phyloP scores from a whole-genome alignment of 1,140 invertebrate genomes.

The Micrasema minimum region DNA sequence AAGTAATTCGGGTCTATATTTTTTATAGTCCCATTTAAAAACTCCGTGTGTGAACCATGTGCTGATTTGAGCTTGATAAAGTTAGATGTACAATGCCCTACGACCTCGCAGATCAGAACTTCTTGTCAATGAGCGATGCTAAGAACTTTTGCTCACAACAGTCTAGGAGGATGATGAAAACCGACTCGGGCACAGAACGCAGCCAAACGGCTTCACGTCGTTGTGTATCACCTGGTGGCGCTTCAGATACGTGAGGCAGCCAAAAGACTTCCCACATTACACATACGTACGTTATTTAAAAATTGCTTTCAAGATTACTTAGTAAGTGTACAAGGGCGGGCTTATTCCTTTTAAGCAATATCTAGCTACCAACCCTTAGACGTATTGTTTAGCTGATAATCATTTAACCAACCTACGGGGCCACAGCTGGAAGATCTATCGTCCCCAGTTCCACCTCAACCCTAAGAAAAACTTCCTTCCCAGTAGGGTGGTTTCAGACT shows the following conservation, averaged over 20 bases:
- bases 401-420: neutral
- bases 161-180: slow-evolving; percentile 44
- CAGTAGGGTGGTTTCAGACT: no score
- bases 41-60: slow-evolving; percentile 48
- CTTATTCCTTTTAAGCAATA: no score
- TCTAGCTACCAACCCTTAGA: neutral
- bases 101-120: slow-evolving; percentile 49
- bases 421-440: no score
- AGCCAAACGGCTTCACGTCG: slow-evolving; percentile 57
- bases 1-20: no score
- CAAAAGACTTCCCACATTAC: slow-evolving; percentile 52
- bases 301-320: neutral
- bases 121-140: slow-evolving; percentile 44
- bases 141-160: slow-evolving; percentile 46
- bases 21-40: slow-evolving; percentile 49
- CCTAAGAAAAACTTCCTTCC: no score
- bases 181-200: slow-evolving; percentile 36
- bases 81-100: slow-evolving; percentile 45
- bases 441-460: no score
- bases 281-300: slow-evolving; percentile 38
- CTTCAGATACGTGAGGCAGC: slow-evolving; percentile 50
- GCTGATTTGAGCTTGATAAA: slow-evolving; percentile 52
- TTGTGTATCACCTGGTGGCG: slow-evolving; percentile 53
- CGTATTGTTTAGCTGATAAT: neutral
- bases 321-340: no score